Percentiles rank a stretch among this genome's conserved stretches.
Evolutionary conservation across 1,140 invertebrate genomes (phyloP).

Genomic region (Subanguina moxae): DNA sequence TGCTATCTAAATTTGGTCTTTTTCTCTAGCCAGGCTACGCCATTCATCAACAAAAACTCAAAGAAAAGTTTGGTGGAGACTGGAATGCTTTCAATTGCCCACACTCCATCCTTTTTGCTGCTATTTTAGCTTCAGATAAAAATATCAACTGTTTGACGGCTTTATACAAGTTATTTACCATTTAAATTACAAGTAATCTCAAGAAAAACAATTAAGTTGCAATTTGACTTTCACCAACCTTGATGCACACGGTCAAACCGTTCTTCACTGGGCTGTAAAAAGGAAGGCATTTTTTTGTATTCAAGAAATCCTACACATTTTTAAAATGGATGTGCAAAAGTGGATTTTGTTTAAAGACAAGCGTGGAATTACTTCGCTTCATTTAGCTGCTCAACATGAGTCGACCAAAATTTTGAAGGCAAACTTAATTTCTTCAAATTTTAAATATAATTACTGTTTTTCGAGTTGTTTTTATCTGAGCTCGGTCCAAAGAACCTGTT

Average conservation of each 20-base stretch:
- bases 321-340: background rate
- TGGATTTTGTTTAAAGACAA: slow-evolving; percentile 19
- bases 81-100: background rate
- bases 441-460: slow-evolving; percentile 5
- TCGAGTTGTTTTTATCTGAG: slow-evolving; percentile 23
- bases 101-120: background rate
- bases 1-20: background rate
- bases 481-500: slow-evolving; percentile 15
- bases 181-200: background rate
- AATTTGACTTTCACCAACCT: slow-evolving; percentile 6
- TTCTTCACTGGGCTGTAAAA: slow-evolving; percentile 40
- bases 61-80: background rate
- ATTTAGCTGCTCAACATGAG: slow-evolving; percentile 33
- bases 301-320: slow-evolving; percentile 18
- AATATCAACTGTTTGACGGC: background rate
- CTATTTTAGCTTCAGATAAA: background rate
- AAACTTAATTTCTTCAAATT: slow-evolving; percentile 19
- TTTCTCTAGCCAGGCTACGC: background rate
- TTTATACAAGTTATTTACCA: background rate
- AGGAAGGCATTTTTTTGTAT: slow-evolving; percentile 20
- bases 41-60: background rate
- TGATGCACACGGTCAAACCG: slow-evolving; percentile 16
- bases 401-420: slow-evolving; percentile 37
- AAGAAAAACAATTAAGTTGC: background rate
- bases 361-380: slow-evolving; percentile 32